Evolutionary conservation across 2,797 vertebrate species (phyloP), one percentile per base, ranked within the genome.

Genomic region (Mareca penelope): DNA sequence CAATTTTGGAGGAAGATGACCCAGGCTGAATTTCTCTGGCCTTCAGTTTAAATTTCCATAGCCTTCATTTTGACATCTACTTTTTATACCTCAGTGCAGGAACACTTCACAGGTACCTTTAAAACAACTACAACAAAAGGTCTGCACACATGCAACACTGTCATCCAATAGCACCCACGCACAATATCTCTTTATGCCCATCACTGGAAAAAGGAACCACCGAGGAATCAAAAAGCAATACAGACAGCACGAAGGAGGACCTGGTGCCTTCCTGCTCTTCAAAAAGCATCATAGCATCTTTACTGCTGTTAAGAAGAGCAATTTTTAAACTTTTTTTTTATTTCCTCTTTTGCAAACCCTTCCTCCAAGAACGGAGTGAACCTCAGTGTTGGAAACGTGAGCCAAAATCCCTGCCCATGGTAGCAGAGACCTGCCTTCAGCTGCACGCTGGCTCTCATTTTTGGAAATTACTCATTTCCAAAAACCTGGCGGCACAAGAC

Each of bases 371-470:
- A 53, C 63, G 5, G 55, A 85, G 65, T 29, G 55, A 82, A 29
- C 24, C 55, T 83, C 59, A 48, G 31, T 65, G 60, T 0, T 35
- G 57, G 60, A 64, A 87, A 31, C 0, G 0, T 10, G 75, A 93
- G 75, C 75, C 89, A 95, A 77, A 76, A 53, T 39, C 84, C 21
- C 9, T 9, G 42, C 60, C 60, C 0, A 0, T 64, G 78, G 80
- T 71, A 92, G 84, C 70, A 64, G 61, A 84, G 79, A 37, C 71
- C 80, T 88, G 85, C 85, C 80, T 88, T 75, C 92, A 86, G 78
- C 88, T 63, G 67, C 89, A 75, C 81, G 48, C 81, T 14, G 17
- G 86, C 60, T 92, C 63, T 29, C 72, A 50, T 24, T 73, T 85
- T 89, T 75, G 12, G 4, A 92, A 88, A 0, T 1, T 57, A 71